Evolutionary conservation across 2,797 vertebrate genomes (phyloP).

Genomic region (Hypotaenidia okinawae): DNA sequence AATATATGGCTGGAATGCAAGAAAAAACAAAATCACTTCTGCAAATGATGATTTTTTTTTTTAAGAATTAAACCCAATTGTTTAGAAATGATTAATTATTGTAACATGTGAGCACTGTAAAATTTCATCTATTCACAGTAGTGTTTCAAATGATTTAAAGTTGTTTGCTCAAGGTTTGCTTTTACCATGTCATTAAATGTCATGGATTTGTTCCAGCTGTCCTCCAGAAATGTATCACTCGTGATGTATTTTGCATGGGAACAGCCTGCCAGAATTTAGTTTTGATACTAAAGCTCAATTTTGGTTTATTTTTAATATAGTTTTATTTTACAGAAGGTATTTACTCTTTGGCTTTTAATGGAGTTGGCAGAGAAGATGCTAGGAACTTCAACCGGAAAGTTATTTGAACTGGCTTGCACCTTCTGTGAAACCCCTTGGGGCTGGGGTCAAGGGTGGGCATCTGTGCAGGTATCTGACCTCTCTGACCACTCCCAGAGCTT

Average conservation of each 20-base stretch:
- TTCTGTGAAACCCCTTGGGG: neutral
- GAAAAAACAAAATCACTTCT: neutral
- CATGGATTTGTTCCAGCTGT: conserved; percentile 57
- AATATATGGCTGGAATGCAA: neutral
- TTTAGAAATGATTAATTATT: conserved; percentile 28
- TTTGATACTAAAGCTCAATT: conserved; percentile 10
- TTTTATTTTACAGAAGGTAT: neutral
- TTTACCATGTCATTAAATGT: conserved; percentile 34
- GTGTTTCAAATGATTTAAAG: conserved; percentile 50
- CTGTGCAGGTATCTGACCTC: neutral
- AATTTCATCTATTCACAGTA: conserved; percentile 8
- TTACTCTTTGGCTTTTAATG: neutral
- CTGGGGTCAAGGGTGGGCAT: neutral
- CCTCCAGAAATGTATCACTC: conserved; percentile 16
- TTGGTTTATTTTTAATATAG: neutral
- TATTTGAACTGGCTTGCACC: neutral
- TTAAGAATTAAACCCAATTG: conserved; percentile 2
- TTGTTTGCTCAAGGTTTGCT: conserved; percentile 57
- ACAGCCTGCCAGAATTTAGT: conserved; percentile 12
- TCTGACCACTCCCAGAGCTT: neutral
- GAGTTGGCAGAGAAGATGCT: neutral
- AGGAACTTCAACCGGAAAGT: neutral
- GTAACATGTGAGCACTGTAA: neutral
- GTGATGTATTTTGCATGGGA: conserved; percentile 34
- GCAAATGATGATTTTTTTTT: neutral